phyloP scores from a whole-genome alignment of 2,797 vertebrate genomes.

The Triplophysa yarkandensis region DNA sequence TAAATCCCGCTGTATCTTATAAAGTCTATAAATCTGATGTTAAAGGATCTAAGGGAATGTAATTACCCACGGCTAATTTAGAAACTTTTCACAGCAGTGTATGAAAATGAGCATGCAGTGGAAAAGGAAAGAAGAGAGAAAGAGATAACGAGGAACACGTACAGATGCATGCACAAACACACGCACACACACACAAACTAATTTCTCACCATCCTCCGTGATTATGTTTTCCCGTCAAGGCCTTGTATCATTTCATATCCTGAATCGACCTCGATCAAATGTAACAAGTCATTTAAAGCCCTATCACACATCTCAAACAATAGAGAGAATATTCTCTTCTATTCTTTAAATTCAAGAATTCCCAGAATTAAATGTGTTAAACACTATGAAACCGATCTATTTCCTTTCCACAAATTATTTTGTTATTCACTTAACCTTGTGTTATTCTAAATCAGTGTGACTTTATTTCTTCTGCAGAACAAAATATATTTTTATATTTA shows the following conservation, averaged over 20 bases:
- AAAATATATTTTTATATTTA: too few relatives aligned
- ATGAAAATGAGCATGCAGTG: conserved; percentile 9
- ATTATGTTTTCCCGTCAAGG: neutral
- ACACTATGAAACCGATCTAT: too few relatives aligned
- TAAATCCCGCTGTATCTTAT: conserved; percentile 10
- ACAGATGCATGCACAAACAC: conserved; percentile 25
- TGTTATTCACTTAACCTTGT: too few relatives aligned
- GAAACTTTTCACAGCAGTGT: conserved; percentile 4
- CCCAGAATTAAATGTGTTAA: too few relatives aligned
- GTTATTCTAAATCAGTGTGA: too few relatives aligned
- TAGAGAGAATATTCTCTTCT: neutral
- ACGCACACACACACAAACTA: conserved; percentile 24
- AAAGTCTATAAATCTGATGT: conserved; percentile 17
- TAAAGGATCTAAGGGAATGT: conserved; percentile 30
- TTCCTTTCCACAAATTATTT: too few relatives aligned
- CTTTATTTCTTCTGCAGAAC: too few relatives aligned
- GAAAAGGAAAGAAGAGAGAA: conserved; percentile 1
- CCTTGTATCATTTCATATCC: conserved; percentile 1
- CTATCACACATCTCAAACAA: neutral
- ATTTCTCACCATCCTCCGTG: conserved; percentile 7
- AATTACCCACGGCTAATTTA: conserved; percentile 26
- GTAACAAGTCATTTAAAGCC: neutral
- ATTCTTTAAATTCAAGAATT: too few relatives aligned
- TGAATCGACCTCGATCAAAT: neutral
- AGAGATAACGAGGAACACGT: conserved; percentile 19